These are phyloP conservation scores for Cephalotes varians DNA, from an alignment of 2,888 invertebrate species.

Conservation along the genomic window DNA sequence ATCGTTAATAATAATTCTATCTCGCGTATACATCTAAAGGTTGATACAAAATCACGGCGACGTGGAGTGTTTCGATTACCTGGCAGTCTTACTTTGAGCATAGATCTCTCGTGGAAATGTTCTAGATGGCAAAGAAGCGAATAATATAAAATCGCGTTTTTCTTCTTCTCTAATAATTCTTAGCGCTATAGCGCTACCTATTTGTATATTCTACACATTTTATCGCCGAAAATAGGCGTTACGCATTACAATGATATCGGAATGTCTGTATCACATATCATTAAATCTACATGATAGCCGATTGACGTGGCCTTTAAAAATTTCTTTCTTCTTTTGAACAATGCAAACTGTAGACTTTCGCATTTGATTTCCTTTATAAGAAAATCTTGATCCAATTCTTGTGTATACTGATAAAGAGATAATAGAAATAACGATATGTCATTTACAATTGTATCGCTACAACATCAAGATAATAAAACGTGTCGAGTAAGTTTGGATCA, in stretches of 20 bases:
- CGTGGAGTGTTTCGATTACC: slow-evolving; percentile 68
- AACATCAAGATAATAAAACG: slow-evolving; percentile 32
- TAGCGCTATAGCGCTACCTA: background rate
- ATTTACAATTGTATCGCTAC: background rate
- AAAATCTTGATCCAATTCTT: background rate
- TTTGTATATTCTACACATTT: background rate
- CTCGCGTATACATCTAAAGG: slow-evolving; percentile 56
- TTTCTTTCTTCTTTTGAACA: background rate
- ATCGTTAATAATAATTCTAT: slow-evolving; percentile 54
- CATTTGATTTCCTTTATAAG: background rate
- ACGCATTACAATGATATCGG: background rate
- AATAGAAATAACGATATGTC: background rate
- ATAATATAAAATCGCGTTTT: slow-evolving; percentile 5
- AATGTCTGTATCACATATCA: background rate
- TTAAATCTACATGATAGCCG: background rate
- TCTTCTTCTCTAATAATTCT: background rate
- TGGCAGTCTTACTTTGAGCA: slow-evolving; percentile 82
- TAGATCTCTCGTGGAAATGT: slow-evolving; percentile 59
- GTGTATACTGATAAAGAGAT: background rate
- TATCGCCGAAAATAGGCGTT: background rate
- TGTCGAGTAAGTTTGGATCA: background rate
- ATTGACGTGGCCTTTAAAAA: background rate
- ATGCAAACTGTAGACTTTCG: background rate
- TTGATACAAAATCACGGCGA: slow-evolving; percentile 65
- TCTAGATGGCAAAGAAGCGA: slow-evolving; percentile 39